Conservation (phyloP, 1,140 invertebrate genomes). For the Drosophila pseudoobscura region DNA sequence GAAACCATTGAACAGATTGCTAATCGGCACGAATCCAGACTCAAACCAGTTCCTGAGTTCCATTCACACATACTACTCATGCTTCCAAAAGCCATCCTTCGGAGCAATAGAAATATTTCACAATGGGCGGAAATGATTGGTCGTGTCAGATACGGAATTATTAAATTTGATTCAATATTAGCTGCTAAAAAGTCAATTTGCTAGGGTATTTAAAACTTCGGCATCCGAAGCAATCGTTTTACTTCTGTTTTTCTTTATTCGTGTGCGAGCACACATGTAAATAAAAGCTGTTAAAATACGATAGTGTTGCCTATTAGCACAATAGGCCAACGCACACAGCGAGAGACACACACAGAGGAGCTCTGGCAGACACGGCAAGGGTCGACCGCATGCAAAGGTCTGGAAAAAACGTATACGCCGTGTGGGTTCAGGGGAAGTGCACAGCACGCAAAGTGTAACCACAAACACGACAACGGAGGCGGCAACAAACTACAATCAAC, state of each 20-base stretch:
- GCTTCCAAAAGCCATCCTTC: too few relatives aligned
- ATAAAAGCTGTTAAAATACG: conserved; percentile 80
- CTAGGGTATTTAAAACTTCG: too few relatives aligned
- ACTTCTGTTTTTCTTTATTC: background rate
- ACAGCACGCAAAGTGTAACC: conserved; percentile 68
- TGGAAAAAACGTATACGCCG: conserved; percentile 42
- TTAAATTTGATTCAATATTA: too few relatives aligned
- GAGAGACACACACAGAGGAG: background rate
- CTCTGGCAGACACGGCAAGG: conserved; percentile 41
- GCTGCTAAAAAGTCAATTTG: too few relatives aligned
- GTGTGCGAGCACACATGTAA: conserved; percentile 47
- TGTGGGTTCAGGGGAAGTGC: conserved; percentile 23
- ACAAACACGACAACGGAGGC: conserved; percentile 69
- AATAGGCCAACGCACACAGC: conserved; percentile 65
- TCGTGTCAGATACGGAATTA: too few relatives aligned
- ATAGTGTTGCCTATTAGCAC: conserved; percentile 79
- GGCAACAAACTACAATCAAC: conserved; percentile 66
- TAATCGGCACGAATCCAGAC: too few relatives aligned
- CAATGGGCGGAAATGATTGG: too few relatives aligned
- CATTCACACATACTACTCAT: too few relatives aligned
- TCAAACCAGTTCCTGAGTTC: too few relatives aligned
- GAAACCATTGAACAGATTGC: too few relatives aligned
- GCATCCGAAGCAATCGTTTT: too few relatives aligned
- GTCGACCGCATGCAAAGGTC: conserved; percentile 57
- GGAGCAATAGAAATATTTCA: too few relatives aligned